phyloP scores from a whole-genome alignment of 2,113 vertebrate genomes.

The Sander lucioperca region DNA sequence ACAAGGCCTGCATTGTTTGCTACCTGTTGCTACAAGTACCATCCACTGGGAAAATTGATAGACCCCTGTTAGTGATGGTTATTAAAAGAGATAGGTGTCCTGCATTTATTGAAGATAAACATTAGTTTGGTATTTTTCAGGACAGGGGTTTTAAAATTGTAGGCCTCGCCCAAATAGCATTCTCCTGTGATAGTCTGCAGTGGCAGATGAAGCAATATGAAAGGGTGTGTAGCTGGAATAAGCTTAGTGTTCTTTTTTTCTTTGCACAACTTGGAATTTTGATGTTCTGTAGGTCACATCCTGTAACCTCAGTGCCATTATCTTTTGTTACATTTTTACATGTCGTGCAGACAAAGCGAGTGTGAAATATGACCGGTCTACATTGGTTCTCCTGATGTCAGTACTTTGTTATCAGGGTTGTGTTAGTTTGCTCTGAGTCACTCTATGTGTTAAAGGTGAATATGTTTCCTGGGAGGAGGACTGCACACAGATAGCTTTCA shows the following conservation, averaged over 20 bases:
- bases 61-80: neutral
- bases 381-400: constrained; percentile 17
- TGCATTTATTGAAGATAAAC: neutral
- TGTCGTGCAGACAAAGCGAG: neutral
- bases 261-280: constrained; percentile 21
- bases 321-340: neutral
- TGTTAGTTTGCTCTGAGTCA: constrained; percentile 44
- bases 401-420: constrained; percentile 50
- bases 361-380: constrained; percentile 12
- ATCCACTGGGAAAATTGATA: neutral
- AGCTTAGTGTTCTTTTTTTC: neutral
- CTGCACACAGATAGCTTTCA: neutral
- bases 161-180: constrained; percentile 53
- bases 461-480: constrained; percentile 6
- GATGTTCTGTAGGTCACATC: neutral
- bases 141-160: neutral
- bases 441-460: constrained; percentile 57
- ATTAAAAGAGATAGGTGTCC: neutral
- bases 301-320: neutral
- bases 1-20: constrained; percentile 52
- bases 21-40: neutral
- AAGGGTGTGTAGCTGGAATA: constrained; percentile 61
- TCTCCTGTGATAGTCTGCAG: constrained; percentile 56
- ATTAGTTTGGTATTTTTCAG: neutral
- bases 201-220: constrained; percentile 33